Conservation (phyloP, 2,113 vertebrate genomes). For the Accipiter cooperii region DNA sequence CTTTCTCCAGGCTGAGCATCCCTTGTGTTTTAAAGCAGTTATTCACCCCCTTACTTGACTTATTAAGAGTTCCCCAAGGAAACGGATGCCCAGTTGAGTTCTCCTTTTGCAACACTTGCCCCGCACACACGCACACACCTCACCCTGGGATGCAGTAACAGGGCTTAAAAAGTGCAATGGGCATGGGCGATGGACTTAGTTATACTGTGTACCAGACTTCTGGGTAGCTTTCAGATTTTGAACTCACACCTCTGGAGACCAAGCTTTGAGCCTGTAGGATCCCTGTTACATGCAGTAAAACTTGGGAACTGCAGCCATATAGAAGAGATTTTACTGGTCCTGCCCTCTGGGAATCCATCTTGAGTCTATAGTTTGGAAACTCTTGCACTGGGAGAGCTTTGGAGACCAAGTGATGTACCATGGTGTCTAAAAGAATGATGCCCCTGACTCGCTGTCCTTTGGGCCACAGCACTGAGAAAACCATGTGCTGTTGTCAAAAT, state of each 20-base stretch:
- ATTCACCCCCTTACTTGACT: neutral
- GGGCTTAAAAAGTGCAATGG: neutral
- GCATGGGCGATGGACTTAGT: neutral
- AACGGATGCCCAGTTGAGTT: neutral
- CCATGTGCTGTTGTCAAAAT: rapidly evolving
- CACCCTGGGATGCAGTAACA: neutral
- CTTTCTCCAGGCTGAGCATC: neutral
- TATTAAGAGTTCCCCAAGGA: neutral
- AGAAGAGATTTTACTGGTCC: neutral
- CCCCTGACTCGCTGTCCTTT: rapidly evolving
- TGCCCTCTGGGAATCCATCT: neutral
- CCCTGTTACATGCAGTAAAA: neutral
- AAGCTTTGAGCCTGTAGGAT: too few relatives aligned
- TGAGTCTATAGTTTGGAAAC: neutral
- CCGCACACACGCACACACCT: neutral
- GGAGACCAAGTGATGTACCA: neutral
- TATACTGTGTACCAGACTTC: neutral
- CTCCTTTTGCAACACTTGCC: neutral
- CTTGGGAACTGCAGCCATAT: neutral
- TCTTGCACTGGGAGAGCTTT: neutral
- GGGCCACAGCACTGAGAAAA: neutral
- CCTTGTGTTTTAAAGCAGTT: neutral
- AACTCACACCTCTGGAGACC: neutral
- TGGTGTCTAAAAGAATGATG: neutral
- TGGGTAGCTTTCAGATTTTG: neutral